Base-by-base conservation (phyloP, 2,888 invertebrate species). In the Polia nebulosa region DNA sequence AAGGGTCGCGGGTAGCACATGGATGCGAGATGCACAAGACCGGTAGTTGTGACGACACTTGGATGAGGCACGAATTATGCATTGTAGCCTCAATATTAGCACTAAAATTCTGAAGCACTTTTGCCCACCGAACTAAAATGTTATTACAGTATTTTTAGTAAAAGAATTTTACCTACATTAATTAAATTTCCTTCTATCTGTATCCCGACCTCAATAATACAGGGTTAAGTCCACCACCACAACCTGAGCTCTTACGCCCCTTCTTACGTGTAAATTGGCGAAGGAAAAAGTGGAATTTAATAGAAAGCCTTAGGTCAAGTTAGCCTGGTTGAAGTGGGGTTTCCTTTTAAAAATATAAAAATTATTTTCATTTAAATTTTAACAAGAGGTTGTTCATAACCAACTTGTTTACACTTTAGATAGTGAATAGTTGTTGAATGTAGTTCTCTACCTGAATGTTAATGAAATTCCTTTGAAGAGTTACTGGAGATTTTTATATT, bases 151-250 rank as follows among this genome's bases (percentile, higher is more conserved):
- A 83, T 89, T 85, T 88, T 85, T 80, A 80, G 74, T 83, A 79
- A 87, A 89, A 90, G 88, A 90, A 91, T 89, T 87, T 88, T 87
- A 82, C 82, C 84, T 83, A 88, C 89, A 91, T 89, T 92, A 92
- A 92, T 92, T 92, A 92, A 91, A 92, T 92, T 89, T 90, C 82
- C 52, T 80, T 86, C 86, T 89, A 86, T 87, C 87, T 85, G 67
- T 75, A 76, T 34, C 66, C 63, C 80, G 80, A 86, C 85, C 85
- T 82, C 83, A 82, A 80, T 82, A 81, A 74, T 72, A 83, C 65
- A 55, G 66, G 63, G 62, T 73, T 72, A 79, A 77, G 70, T 58
- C 77, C 39, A 79, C 91, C 89, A 89, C 41, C 61, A 8, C 79
- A 87, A 56, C 56, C 58, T 85, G 89, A 87, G 3, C 90, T 69